Conservation (phyloP, 2,113 vertebrate species). For the Notothenia rossii region DNA sequence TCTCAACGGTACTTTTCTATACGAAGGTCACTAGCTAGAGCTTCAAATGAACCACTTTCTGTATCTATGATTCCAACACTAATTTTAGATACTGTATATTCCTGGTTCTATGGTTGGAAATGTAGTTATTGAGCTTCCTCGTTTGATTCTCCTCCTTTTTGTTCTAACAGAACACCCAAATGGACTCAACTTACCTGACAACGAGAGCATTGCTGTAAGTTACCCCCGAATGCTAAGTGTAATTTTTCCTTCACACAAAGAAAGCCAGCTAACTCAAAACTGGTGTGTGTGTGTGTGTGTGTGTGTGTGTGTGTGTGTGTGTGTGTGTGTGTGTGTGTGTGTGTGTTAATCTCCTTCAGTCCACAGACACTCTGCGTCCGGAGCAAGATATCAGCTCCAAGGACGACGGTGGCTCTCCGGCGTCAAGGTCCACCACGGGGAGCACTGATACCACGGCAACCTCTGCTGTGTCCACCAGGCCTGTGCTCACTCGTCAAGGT, state of each 20-base stretch:
- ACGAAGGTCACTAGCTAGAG: neutral
- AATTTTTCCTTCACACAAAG: conserved; percentile 3
- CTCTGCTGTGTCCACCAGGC: conserved; percentile 59
- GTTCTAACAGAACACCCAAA: conserved; percentile 85
- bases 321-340: conserved; percentile 15
- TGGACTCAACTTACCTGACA: conserved; percentile 86
- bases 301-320: conserved; percentile 18
- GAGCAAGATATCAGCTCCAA: conserved; percentile 84
- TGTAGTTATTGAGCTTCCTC: neutral
- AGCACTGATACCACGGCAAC: conserved; percentile 59
- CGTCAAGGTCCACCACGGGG: conserved; percentile 55
- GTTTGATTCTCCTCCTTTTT: conserved; percentile 24
- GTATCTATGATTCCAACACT: neutral
- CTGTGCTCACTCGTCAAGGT: conserved; percentile 82
- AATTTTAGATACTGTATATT: neutral
- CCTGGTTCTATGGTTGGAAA: neutral
- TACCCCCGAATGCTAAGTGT: conserved; percentile 16
- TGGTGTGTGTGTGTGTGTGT: neutral
- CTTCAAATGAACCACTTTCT: neutral
- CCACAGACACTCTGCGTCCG: conserved; percentile 70
- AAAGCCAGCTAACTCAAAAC: conserved; percentile 11
- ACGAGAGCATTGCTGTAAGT: conserved; percentile 81
- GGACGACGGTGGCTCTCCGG: conserved; percentile 76
- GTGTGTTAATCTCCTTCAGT: conserved; percentile 77
- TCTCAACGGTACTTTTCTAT: neutral